A percentile compares a stretch with the other conserved stretches of the same genome.
Conservation (phyloP, 2,113 vertebrate genomes). For the Campylorhamphus procurvoides region DNA sequence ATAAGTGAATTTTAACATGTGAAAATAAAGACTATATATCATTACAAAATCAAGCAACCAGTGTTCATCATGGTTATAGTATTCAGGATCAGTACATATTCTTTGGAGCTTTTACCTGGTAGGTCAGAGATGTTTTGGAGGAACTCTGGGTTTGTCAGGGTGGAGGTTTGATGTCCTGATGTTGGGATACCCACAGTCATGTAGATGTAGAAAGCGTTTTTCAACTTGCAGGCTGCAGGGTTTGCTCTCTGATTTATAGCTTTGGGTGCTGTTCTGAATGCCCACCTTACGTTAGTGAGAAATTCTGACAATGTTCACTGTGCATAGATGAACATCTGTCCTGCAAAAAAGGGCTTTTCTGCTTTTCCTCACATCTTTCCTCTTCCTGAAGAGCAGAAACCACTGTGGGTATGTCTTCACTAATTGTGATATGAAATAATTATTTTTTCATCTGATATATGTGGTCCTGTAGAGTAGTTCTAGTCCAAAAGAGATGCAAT, state of each 20-base stretch:
- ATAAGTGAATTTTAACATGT: neutral
- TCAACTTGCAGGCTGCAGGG: neutral
- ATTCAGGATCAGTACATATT: rapidly evolving
- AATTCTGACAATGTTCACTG: rapidly evolving
- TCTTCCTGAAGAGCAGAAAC: neutral
- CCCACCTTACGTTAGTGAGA: neutral
- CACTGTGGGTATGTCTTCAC: rapidly evolving
- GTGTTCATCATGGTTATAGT: neutral
- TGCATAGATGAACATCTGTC: neutral
- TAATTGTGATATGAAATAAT: neutral
- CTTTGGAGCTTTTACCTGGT: neutral
- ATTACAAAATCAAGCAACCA: neutral
- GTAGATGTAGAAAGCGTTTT: rapidly evolving
- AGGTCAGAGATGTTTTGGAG: neutral
- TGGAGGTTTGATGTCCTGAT: neutral
- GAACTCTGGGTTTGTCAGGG: neutral
- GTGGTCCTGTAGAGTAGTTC: rapidly evolving
- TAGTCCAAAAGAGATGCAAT: rapidly evolving
- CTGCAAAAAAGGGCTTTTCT: neutral
- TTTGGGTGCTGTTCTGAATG: neutral
- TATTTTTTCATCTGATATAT: neutral
- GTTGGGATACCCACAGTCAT: neutral
- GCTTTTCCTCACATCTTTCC: neutral
- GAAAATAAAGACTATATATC: neutral
- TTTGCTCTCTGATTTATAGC: neutral